These are phyloP conservation scores for Vanessa cardui DNA, from an alignment of 2,888 invertebrate genomes.

Conservation along the genomic window DNA sequence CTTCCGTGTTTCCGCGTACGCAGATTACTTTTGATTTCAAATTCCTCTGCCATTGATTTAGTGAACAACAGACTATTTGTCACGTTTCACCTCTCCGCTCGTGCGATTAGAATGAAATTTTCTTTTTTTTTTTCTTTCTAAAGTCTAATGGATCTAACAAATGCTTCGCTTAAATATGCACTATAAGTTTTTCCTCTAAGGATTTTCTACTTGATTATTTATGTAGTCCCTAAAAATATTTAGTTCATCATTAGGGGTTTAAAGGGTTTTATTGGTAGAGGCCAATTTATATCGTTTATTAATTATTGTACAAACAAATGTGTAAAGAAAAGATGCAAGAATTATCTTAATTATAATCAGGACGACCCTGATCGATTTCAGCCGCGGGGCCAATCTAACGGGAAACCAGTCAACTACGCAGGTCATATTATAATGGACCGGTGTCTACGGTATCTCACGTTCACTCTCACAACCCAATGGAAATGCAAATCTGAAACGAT, in stretches of 20 bases:
- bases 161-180: constrained; percentile 7
- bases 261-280: too few species aligned
- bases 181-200: constrained; percentile 8
- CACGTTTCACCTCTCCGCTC: constrained; percentile 27
- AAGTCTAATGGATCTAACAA: constrained; percentile 19
- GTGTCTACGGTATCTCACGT: too few species aligned
- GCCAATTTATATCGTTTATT: too few species aligned
- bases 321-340: too few species aligned
- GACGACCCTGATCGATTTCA: too few species aligned
- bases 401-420: too few species aligned
- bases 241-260: not conserved
- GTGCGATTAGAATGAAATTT: constrained; percentile 23
- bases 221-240: not conserved
- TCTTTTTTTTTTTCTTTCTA: constrained; percentile 14
- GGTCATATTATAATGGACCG: too few species aligned
- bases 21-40: constrained; percentile 79
- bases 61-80: constrained; percentile 53
- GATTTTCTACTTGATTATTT: not conserved
- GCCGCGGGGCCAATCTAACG: too few species aligned
- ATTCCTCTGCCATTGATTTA: constrained; percentile 73
- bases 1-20: constrained; percentile 70
- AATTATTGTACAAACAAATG: too few species aligned
- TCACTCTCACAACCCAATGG: too few species aligned
- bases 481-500: too few species aligned
- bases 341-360: too few species aligned